These are phyloP conservation scores for Watsonalla binaria DNA, from an alignment of 2,888 invertebrate species.

Conservation along the genomic window DNA sequence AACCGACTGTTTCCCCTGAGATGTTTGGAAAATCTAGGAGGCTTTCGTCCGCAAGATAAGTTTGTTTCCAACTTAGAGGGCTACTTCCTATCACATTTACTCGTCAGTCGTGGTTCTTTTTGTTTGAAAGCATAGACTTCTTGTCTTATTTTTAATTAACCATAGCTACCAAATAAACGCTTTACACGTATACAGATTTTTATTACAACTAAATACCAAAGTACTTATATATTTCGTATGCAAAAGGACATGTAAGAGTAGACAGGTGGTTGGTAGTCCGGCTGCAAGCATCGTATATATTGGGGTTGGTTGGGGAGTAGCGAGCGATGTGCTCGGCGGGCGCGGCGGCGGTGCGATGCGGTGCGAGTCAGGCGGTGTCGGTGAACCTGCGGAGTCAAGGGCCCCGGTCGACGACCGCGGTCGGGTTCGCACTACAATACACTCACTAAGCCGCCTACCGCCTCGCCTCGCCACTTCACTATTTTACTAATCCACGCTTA, in stretches of 20 bases:
- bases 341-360: conserved; percentile 21
- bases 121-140: too few relatives aligned
- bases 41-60: too few relatives aligned
- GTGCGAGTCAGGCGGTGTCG: conserved; percentile 59
- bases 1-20: too few relatives aligned
- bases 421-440: conserved; percentile 55
- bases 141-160: too few relatives aligned
- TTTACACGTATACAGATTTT: too few relatives aligned
- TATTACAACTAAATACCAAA: too few relatives aligned
- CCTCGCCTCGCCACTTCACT: conserved; percentile 47
- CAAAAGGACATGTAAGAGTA: neutral
- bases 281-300: neutral
- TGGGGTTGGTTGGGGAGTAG: neutral
- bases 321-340: conserved; percentile 14
- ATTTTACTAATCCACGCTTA: conserved; percentile 25
- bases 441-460: conserved; percentile 46
- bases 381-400: conserved; percentile 74
- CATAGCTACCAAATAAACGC: too few relatives aligned
- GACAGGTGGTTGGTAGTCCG: neutral
- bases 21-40: too few relatives aligned
- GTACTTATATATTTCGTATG: too few relatives aligned
- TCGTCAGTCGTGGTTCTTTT: too few relatives aligned
- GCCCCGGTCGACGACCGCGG: conserved; percentile 75
- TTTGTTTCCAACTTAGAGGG: too few relatives aligned
- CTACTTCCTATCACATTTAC: too few relatives aligned